A percentile compares a stretch with the other conserved stretches of the same genome.
These are phyloP conservation scores for Brachyptera putata DNA, from an alignment of 2,888 invertebrate species.

Conservation along the genomic window DNA sequence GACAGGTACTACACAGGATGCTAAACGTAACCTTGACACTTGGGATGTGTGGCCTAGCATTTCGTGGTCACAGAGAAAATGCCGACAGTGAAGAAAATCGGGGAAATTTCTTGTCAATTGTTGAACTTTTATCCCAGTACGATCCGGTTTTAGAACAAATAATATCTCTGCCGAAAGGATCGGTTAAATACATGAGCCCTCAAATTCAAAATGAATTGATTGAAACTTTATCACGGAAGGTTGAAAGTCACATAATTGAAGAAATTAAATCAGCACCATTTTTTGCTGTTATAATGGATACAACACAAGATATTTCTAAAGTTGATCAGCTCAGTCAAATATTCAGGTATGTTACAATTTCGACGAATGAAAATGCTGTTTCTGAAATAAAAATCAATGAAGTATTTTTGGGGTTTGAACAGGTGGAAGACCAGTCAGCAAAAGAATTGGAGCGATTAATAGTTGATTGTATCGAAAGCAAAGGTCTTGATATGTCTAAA, in stretches of 20 bases:
- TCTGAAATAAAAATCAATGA: no score
- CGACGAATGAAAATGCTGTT: no score
- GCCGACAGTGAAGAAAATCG: constrained; percentile 28
- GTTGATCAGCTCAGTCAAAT: constrained; percentile 20
- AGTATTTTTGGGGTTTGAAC: no score
- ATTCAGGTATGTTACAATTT: constrained; percentile 15
- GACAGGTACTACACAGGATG: not conserved
- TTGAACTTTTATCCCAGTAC: not conserved
- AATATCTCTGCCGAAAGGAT: not conserved
- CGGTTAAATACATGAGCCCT: constrained; percentile 20
- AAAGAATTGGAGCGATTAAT: no score
- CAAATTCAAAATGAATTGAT: constrained; percentile 24
- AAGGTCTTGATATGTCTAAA: constrained; percentile 27
- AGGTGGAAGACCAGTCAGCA: no score
- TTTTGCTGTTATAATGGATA: constrained; percentile 14
- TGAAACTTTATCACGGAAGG: not conserved
- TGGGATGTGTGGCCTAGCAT: constrained; percentile 21
- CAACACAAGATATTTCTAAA: constrained; percentile 24
- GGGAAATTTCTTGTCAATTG: not conserved
- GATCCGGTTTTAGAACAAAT: not conserved
- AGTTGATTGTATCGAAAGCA: no score
- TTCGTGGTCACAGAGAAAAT: constrained; percentile 26
- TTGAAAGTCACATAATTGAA: not conserved
- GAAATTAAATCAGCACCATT: constrained; percentile 6
- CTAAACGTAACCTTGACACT: not conserved